phyloP scores from a whole-genome alignment of 2,888 invertebrate genomes.

The Himalopsyche kuldschensis region DNA sequence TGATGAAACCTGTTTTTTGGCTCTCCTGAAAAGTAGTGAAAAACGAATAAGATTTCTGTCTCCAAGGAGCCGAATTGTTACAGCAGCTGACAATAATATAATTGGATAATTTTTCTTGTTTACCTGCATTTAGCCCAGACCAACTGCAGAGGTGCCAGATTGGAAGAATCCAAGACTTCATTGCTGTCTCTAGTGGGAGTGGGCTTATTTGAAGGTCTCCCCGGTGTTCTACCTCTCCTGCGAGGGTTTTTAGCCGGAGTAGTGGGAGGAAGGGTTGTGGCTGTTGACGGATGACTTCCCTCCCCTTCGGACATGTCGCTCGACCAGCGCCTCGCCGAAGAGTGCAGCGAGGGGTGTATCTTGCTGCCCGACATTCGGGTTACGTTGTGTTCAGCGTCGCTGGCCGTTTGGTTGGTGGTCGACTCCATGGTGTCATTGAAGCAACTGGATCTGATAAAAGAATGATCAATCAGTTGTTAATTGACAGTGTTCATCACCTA shows the following conservation, averaged over 20 bases:
- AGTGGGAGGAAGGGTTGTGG: background rate
- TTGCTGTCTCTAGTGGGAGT: slow-evolving; percentile 35
- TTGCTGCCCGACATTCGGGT: slow-evolving; percentile 30
- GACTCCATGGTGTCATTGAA: slow-evolving; percentile 54
- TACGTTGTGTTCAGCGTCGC: slow-evolving; percentile 43
- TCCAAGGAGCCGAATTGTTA: background rate
- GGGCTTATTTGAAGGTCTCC: slow-evolving; percentile 47
- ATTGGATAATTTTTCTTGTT: background rate
- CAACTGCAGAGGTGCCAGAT: slow-evolving; percentile 82
- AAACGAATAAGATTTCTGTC: too few species aligned
- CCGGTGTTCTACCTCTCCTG: slow-evolving; percentile 53
- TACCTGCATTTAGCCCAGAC: slow-evolving; percentile 94
- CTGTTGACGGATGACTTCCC: slow-evolving; percentile 20
- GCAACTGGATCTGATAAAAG: slow-evolving; percentile 49
- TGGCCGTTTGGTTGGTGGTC: slow-evolving; percentile 49
- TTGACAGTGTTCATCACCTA: too few species aligned
- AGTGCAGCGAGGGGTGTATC: background rate
- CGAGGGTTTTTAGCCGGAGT: slow-evolving; percentile 46
- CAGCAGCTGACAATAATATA: background rate
- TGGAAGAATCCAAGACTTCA: slow-evolving; percentile 46
- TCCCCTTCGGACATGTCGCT: slow-evolving; percentile 31
- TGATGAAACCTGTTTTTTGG: too few species aligned
- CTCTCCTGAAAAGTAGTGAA: too few species aligned
- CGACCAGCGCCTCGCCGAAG: slow-evolving; percentile 28
- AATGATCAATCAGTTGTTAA: background rate